Conservation (phyloP, 2,797 vertebrate species). For the Manis pentadactyla region DNA sequence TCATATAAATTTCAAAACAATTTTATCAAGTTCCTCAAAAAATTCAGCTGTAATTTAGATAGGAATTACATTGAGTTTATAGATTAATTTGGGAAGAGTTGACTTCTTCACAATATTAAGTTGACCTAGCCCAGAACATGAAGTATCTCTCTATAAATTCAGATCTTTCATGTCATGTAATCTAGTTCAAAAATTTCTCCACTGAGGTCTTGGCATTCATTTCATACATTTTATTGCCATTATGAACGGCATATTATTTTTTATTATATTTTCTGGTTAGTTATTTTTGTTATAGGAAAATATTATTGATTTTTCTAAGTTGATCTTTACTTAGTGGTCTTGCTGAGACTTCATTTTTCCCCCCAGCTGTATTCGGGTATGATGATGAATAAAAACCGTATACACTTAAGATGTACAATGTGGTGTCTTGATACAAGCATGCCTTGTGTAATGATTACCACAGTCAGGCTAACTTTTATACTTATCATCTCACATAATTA, state of each 20-base stretch:
- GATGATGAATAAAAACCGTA: background rate
- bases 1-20: slow-evolving; percentile 20
- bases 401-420: background rate
- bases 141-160: background rate
- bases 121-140: background rate
- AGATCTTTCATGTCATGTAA: background rate
- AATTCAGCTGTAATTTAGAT: background rate
- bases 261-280: background rate
- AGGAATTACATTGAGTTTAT: background rate
- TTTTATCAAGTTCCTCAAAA: slow-evolving; percentile 29
- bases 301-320: slow-evolving; percentile 30
- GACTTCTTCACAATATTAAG: background rate
- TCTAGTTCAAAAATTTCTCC: slow-evolving; percentile 34
- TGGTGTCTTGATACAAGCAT: background rate
- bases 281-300: slow-evolving; percentile 16
- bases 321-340: slow-evolving; percentile 24
- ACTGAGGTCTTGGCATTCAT: background rate
- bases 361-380: background rate
- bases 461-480: background rate
- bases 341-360: background rate
- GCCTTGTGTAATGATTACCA: background rate
- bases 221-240: background rate
- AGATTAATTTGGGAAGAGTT: slow-evolving; percentile 39
- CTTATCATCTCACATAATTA: background rate
- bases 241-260: background rate